Conservation (phyloP, 2,888 invertebrate species). For the Mesochorus sp. region DNA sequence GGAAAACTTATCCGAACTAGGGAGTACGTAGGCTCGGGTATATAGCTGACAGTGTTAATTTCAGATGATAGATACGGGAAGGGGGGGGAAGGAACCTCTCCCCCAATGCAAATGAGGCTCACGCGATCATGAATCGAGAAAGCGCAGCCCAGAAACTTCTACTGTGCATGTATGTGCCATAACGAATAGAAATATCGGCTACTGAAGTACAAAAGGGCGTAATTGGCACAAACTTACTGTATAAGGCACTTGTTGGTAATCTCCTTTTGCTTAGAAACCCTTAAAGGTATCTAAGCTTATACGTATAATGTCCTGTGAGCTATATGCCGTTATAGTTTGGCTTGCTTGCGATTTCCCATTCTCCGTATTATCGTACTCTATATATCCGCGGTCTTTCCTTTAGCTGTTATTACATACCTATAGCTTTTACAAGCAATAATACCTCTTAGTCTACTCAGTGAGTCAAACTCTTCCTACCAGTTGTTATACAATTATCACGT, state of each 20-base stretch:
- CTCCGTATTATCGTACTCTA: constrained; percentile 19
- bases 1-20: constrained; percentile 63
- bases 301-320: constrained; percentile 10
- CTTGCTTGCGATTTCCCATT: constrained; percentile 33
- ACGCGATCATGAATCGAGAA: constrained; percentile 71
- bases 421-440: constrained; percentile 14
- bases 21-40: constrained; percentile 25
- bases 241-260: background rate
- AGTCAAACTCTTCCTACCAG: constrained; percentile 33
- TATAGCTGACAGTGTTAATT: constrained; percentile 79
- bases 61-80: constrained; percentile 78
- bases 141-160: constrained; percentile 32
- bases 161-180: constrained; percentile 3
- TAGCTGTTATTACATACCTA: background rate
- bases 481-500: constrained; percentile 65
- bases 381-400: constrained; percentile 27
- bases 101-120: constrained; percentile 76
- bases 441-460: background rate
- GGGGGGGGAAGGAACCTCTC: too few relatives aligned
- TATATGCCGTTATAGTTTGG: constrained; percentile 34
- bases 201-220: background rate
- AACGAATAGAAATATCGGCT: background rate
- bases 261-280: background rate
- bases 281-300: constrained; percentile 21
- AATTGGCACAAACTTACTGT: background rate